A percentile compares a stretch with the other conserved stretches of the same genome.
Conservation (phyloP, 2,113 vertebrate species). For the Tragelaphus imberbis region DNA sequence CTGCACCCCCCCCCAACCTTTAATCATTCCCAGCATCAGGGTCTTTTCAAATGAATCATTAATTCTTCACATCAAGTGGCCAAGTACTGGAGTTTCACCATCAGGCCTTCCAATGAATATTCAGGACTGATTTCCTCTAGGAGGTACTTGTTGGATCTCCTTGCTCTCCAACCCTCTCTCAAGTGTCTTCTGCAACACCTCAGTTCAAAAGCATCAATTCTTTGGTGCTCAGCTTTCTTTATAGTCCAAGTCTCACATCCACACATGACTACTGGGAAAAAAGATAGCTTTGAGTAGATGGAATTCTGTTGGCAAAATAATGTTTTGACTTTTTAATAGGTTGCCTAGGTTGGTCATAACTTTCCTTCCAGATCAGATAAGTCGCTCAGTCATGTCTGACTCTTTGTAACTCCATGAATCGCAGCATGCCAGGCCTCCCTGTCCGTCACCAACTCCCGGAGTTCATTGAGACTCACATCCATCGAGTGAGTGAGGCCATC, state of each 20-base stretch:
- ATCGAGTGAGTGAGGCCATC: too few species aligned
- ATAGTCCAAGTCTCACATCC: background rate
- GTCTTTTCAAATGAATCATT: background rate
- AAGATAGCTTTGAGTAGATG: background rate
- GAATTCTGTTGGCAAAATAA: background rate
- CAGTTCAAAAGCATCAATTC: background rate
- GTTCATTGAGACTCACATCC: too few species aligned
- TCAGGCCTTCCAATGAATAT: background rate
- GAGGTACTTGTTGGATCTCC: background rate
- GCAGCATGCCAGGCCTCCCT: too few species aligned
- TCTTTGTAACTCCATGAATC: too few species aligned
- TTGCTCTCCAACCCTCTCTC: background rate
- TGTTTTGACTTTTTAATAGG: background rate
- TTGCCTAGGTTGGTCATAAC: background rate
- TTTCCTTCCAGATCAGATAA: background rate
- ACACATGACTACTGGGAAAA: background rate
- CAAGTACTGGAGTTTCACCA: background rate
- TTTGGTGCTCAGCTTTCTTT: background rate
- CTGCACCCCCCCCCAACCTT: rapidly evolving
- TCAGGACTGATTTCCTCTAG: background rate
- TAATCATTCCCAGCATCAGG: background rate
- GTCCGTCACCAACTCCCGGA: too few species aligned
- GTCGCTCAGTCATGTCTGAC: too few species aligned
- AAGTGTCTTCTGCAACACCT: background rate
- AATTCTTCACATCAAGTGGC: background rate